Evolutionary conservation across 2,113 vertebrate species (phyloP).

Genomic region (Vulpes vulpes): DNA sequence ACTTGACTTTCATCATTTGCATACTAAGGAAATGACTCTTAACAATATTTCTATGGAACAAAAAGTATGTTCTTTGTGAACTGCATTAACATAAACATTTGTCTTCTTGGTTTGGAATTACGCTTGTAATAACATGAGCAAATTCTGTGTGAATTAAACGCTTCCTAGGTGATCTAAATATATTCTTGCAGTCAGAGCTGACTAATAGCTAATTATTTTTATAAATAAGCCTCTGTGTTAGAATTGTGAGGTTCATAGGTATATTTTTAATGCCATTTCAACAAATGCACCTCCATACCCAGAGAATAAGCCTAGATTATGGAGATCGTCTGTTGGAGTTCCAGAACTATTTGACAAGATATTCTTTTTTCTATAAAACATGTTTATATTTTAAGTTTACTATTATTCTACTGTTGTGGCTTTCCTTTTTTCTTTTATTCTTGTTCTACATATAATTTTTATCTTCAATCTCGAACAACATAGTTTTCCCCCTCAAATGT

Average conservation of each 20-base stretch:
- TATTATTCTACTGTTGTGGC: not conserved
- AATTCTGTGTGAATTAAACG: conserved; percentile 44
- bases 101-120: conserved; percentile 59
- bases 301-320: not conserved
- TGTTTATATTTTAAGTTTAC: conserved; percentile 32
- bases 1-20: conserved; percentile 44
- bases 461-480: not conserved
- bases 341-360: conserved; percentile 17
- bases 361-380: not conserved
- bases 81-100: conserved; percentile 40
- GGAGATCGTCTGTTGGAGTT: not conserved
- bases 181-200: not conserved
- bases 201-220: conserved; percentile 55
- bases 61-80: conserved; percentile 5
- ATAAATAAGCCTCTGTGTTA: not conserved
- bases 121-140: not conserved
- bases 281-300: not conserved
- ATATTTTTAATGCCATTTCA: conserved; percentile 14
- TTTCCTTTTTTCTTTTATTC: not conserved
- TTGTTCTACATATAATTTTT: not conserved
- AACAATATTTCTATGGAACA: not conserved
- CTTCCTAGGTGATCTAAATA: conserved; percentile 36
- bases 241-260: conserved; percentile 22
- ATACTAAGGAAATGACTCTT: conserved; percentile 21
- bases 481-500: not conserved